Base-by-base conservation (phyloP, 2,113 vertebrate genomes). In the Ailuropoda melanoleuca region DNA sequence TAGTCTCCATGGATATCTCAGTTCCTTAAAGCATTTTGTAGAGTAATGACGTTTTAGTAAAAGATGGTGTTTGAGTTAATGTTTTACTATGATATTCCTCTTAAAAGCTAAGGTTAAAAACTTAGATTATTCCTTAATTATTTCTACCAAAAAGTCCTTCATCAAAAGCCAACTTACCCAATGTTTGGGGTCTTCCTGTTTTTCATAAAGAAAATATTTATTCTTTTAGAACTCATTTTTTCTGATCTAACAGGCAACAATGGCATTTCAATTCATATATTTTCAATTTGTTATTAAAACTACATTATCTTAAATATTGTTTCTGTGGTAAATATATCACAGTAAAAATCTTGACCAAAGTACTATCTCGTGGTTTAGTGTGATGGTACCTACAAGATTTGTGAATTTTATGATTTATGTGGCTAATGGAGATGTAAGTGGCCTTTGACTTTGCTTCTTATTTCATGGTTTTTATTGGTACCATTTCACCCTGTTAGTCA, bases 1-100 rank as follows among this genome's bases (percentile, higher is more conserved):
- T 97, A 81, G 81, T 92, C 90, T 87, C 46, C 74, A 31, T 43
- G 93, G 58, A 96, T 95, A 29, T 46, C 26, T 97, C 55, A 92
- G n/a, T 82, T 4, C 26, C 31, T 64, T 78, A 92, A 84, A 72
- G 2, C 14, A 60, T 70, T 92, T 80, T 97, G 48, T 66, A 50
- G 1, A 90, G n/a, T 43, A 85, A 48, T 55, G 31, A 23, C 82
- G 24, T 87, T 92, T 86, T 81, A 53, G 29, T 58, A 23, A 66
- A 89, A 72, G 17, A 39, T 43, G 14, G 39, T 77, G 23, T 74
- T 95, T 85, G 26, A 66, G 31, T 56, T 83, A 50, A 75, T 84
- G 43, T 78, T 53, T 83, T 55, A 70, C 29, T 84, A 50, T 31
- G 26, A 29, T 81, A 29, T 74, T 29, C 21, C 15, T 66, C 39